phyloP scores from a whole-genome alignment of 2,888 invertebrate genomes.

The Cerastis leucographa region DNA sequence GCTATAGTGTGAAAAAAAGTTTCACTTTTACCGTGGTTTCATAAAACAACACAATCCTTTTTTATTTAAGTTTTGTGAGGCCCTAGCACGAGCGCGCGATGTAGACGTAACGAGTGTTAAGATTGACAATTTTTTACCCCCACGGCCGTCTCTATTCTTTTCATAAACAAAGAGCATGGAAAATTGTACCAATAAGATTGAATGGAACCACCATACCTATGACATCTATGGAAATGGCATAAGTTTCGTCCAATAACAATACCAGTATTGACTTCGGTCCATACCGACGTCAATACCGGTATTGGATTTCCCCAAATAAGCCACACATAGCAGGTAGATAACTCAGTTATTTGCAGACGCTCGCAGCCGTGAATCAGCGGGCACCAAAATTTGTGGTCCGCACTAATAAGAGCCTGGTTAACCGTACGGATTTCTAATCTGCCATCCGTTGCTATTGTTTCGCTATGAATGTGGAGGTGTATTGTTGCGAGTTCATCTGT shows the following conservation, averaged over 20 bases:
- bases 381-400: conserved; percentile 59
- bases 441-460: conserved; percentile 31
- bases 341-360: conserved; percentile 59
- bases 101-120: neutral
- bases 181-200: neutral
- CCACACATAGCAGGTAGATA: conserved; percentile 35
- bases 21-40: no score
- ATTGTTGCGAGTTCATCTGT: conserved; percentile 15
- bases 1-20: no score
- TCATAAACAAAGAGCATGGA: neutral
- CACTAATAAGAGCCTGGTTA: conserved; percentile 59
- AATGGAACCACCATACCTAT: neutral
- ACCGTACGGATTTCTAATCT: conserved; percentile 64
- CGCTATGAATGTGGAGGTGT: conserved; percentile 24
- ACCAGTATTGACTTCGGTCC: no score
- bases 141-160: neutral
- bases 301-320: conserved; percentile 31
- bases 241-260: no score
- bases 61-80: no score
- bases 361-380: conserved; percentile 34
- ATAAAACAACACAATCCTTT: no score
- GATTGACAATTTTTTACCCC: neutral
- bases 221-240: no score
- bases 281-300: neutral
- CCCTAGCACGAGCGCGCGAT: no score